Base-by-base conservation (phyloP, 2,113 vertebrate species). In the Mixornis gularis region DNA sequence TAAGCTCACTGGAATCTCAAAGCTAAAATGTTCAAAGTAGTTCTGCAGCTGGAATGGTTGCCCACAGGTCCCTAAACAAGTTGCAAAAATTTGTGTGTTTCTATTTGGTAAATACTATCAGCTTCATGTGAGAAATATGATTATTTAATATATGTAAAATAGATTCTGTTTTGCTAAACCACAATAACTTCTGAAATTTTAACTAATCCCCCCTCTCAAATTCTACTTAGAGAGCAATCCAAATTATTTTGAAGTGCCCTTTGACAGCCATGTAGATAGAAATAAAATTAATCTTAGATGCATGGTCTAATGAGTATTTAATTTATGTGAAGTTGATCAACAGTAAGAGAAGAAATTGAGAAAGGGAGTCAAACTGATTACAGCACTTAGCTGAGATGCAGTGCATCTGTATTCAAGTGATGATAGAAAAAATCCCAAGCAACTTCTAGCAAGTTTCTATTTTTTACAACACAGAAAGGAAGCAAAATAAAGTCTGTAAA, bases 211-310 rank as follows among this genome's bases (percentile, higher is more conserved):
- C 5, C 32, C 20, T 5, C 2, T 48, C 4, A 12, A 38, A 51
- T 82, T 89, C 56, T 64, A 65, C 36, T 71, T 82, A 68, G 29
- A 91, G 48, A 85, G 46, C 52, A 92, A 85, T 87, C 5, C 41
- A 82, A 91, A 91, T 93, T 92, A 87, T 92, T 94, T 82, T 95
- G n/a, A 91, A 95, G 63, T 87, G 66, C 62, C 58, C 74, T 82
- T 72, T 72, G 36, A 79, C 56, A 92, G 49, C 52, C 12, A 27
- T 68, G 40, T 24, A 74, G 65, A 92, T 25, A 68, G 46, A 69
- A 90, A 69, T 38, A 79, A 92, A 81, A 79, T 62, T 81, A 24
- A 16, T 81, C 78, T 74, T 82, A 76, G 41, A 43, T 72, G 29
- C 58, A 69, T 43, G 29, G 18, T 53, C 44, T 94, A 87, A 91